These are phyloP conservation scores for Orchesella cincta DNA, from an alignment of 1,140 invertebrate genomes.

Conservation along the genomic window DNA sequence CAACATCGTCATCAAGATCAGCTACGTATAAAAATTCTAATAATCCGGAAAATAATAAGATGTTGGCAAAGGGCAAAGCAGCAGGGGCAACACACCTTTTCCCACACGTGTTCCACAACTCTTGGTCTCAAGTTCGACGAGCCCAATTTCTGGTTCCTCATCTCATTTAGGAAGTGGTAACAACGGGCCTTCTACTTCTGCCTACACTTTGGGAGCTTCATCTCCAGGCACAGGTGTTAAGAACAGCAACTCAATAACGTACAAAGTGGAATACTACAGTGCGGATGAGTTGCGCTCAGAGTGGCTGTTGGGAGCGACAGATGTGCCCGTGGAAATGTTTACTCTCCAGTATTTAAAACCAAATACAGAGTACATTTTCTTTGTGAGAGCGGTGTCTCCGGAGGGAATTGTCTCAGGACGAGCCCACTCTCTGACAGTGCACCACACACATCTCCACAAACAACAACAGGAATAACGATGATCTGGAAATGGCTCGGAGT, in stretches of 20 bases:
- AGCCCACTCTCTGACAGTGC: constrained; percentile 68
- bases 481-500: constrained; percentile 64
- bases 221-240: constrained; percentile 2
- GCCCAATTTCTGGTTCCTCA: not conserved
- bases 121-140: not conserved
- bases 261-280: constrained; percentile 59
- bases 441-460: constrained; percentile 59
- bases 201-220: not conserved
- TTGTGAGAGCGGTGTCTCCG: constrained; percentile 61
- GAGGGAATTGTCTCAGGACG: constrained; percentile 61
- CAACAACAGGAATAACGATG: constrained; percentile 56
- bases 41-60: not conserved
- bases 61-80: not conserved
- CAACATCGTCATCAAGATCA: too few species aligned
- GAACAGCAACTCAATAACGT: constrained; percentile 38
- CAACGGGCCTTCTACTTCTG: not conserved
- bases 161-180: not conserved
- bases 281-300: constrained; percentile 49
- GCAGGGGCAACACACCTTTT: not conserved
- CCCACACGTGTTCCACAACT: not conserved
- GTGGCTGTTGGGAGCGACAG: constrained; percentile 48
- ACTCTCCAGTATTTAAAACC: constrained; percentile 57
- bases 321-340: constrained; percentile 44
- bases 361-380: constrained; percentile 79
- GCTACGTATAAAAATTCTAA: not conserved